A percentile compares a stretch with the other conserved stretches of the same genome.
Evolutionary conservation across 2,113 vertebrate species (phyloP).

Genomic region (Daphoenositta chrysoptera): DNA sequence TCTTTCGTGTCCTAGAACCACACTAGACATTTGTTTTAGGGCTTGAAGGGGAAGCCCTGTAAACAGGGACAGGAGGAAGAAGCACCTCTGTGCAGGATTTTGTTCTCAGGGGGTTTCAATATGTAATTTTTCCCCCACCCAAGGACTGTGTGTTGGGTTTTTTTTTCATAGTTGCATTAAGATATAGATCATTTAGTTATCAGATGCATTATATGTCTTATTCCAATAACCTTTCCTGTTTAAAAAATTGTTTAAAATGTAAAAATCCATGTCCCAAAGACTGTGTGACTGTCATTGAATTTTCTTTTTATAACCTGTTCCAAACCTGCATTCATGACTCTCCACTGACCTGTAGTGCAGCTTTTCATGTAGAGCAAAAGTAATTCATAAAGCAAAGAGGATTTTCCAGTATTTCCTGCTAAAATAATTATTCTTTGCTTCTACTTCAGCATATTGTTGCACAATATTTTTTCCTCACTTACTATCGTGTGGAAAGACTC

Average conservation of each 20-base stretch:
- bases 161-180: not conserved
- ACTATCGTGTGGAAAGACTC: not conserved
- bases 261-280: not conserved
- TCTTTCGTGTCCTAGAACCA: no score
- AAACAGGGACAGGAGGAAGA: not conserved
- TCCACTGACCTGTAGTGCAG: not conserved
- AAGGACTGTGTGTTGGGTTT: not conserved
- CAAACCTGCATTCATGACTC: not conserved
- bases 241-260: not conserved
- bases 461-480: not conserved
- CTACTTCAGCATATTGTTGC: not conserved
- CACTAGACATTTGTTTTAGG: not conserved
- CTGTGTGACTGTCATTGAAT: not conserved
- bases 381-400: not conserved
- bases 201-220: not conserved
- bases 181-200: not conserved
- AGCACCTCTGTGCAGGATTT: not conserved
- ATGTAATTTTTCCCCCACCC: not conserved
- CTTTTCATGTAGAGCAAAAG: not conserved
- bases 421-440: not conserved
- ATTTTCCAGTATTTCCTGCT: not conserved
- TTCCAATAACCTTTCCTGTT: not conserved
- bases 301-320: not conserved
- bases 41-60: not conserved
- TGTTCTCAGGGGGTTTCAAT: not conserved